Base-by-base conservation (phyloP, 2,797 vertebrate genomes). In the Spea hammondii region DNA sequence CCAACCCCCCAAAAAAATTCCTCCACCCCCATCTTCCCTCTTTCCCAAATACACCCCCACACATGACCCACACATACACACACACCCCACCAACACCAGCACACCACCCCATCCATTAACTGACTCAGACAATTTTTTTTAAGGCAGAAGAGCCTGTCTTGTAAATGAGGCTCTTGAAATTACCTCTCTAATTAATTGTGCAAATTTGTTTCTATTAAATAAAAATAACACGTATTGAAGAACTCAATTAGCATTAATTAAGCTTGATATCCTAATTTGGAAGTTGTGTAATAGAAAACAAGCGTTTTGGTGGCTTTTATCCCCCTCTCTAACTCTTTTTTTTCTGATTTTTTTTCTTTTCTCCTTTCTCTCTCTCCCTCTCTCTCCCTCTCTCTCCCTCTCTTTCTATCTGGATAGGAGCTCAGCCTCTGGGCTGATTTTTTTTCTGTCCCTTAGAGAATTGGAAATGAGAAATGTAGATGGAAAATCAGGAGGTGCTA, bases 211-310 rank as follows among this genome's bases (percentile, higher is more conserved):
- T 97, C 96, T 96, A 99, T 99, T 99, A 99, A 99, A 97, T 98
- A 98, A 98, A 98, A 99, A 97, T 97, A 99, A 98, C 96, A 96
- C 96, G 96, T 96, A 96, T 96, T 97, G 95, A 96, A 94, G 91
- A 99, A 97, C 94, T 97, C 96, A 95, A 98, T 99, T 98, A 99
- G 95, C 95, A 96, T 98, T 98, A 99, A 99, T 99, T 99, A 99
- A 98, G 96, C 96, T 95, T 97, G 97, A 98, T 98, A 96, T 98
- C 95, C 95, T 97, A 97, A 99, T 99, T 98, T 97, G 94, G 95
- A 94, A 91, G 95, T 94, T 93, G 95, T 96, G 95, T 95, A 94
- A 95, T 93, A 95, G 95, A 96, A 98, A 98, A 96, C 96, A 98
- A 96, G 92, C 94, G 89, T 95, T 97, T 96, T 94, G 92, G 91